Base-by-base conservation (phyloP, 2,113 vertebrate genomes). In the Istiophorus platypterus region DNA sequence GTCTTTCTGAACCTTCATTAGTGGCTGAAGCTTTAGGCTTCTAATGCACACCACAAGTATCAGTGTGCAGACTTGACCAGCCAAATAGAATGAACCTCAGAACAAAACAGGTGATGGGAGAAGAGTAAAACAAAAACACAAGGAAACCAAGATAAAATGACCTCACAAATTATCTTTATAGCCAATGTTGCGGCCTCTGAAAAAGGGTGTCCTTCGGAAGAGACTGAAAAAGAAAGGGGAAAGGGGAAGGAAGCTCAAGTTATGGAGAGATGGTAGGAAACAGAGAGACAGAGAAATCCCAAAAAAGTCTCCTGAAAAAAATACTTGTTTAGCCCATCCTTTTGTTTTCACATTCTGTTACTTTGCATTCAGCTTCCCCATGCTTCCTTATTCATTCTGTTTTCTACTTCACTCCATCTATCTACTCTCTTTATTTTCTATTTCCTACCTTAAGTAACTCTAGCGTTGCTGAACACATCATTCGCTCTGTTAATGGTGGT, bases 1-100 rank as follows among this genome's bases (percentile, higher is more conserved):
- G 59, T 80, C 85, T 73, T 81, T 85, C 82, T 89, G 70, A 88
- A 92, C n/a, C 61, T 91, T 93, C 89, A 91, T 93, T 94, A 92
- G 88, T 42, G 72, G 75, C 87, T 3, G 3, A 20, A 69, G 81
- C 88, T 89, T 82, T 42, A 63, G 86, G 90, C 82, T 78, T 87
- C n/a, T 17, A 72, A 24, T 13, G 37, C 54, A 89, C 85, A 54
- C 72, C 56, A 79, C 69, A 58, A 64, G 84, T 83, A 85, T 85
- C 76, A 77, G 72, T 65, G 76, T 76, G 84, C 76, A 84, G 84
- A 80, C 85, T 71, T 80, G 74, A 80, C 84, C n/a, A 88, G 74
- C 64, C 47, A 84, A 70, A 85, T 41, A 80, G 67, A 82, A 89
- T 22, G 61, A 80, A 85, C 73, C 85, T 76, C 63, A 42, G 76